Base-by-base conservation (phyloP, 2,888 invertebrate genomes). In the Nomada goodeniana region DNA sequence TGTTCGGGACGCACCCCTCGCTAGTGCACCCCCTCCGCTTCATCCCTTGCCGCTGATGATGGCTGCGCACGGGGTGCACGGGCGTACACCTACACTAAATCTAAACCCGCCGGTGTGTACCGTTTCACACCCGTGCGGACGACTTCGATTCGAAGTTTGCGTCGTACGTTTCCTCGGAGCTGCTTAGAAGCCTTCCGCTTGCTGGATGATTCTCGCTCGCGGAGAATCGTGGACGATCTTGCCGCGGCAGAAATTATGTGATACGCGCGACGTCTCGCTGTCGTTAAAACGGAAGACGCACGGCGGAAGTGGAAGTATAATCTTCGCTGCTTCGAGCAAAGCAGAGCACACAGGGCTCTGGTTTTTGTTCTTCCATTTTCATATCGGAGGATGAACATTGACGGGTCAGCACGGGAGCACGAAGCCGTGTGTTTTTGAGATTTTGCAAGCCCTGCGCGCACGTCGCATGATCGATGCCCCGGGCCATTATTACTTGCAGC, bases 1-100 rank as follows among this genome's bases (percentile, higher is more conserved):
- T 93, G 93, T 92, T 91, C 89, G 85, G 91, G 93, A 93, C 93
- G 93, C 93, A 93, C 93, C 93, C 93, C 91, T 92, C 90, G 73
- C 73, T 65, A 20, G 44, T 29, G 29, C 65, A 29, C 55, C 55
- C 67, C 11, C 53, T n/a, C 63, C 53, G 9, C 53, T 52, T 70
- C 69, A 47, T 76, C 29, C 69, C 20, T 47, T 47, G 47, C 68
- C 64, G 59, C 50, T 50, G n/a, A 57, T 11, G 50, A 59, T 60
- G 59, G 57, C 18, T 55, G 68, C 53, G 64, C 26, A 63, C 60
- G 59, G 69, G 36, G 68, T 68, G 72, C 64, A 71, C 55, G 64
- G 65, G 68, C 47, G 69, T 61, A 73, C 83, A 83, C 83, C 83
- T 61, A 83, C 68, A 72, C 83, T 83, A 83, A 83, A 83, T 78